Evolutionary conservation across 2,888 invertebrate genomes (phyloP), one percentile per base, ranked within the genome.

Genomic region (Clusia tigrina): DNA sequence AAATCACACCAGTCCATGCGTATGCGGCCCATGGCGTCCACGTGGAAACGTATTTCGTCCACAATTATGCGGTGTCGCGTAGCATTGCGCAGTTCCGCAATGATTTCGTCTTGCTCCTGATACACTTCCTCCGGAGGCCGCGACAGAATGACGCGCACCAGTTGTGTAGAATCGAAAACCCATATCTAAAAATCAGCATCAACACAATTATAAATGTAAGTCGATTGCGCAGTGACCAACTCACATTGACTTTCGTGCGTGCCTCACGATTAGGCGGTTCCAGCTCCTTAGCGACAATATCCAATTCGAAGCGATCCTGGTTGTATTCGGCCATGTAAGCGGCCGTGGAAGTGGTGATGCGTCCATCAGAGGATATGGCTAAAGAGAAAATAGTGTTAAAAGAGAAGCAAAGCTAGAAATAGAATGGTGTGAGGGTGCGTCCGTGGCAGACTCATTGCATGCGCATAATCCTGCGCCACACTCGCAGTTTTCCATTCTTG

Each of bases 261-360:
- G 93, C 91, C 71, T 90, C 90, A 65, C 94, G 84, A 74, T 91
- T 90, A 0, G 95, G 95, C 15, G 89, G 87, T 2, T 93, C 91
- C 2, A 88, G 85, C 80, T 96, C 95, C 65, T 91, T 90, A 0
- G 95, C 95, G 10, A 93, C 88, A 52, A 95, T 88, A 75, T 94
- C 92, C 58, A 95, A 85, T 62, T 93, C 89, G 78, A 96, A 96
- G 54, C 94, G 86, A 77, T 95, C 93, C 74, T 95, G 94, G 77
- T 93, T 93, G 81, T 95, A 95, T 78, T 95, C 94, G 0, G 93
- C 90, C 89, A 95, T 91, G 74, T 91, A 91, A 26, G 90, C 88
- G n/a, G n/a, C n/a, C n/a, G n/a, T n/a, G 0, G 93, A 91, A 0
- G 95, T 94, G 1, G 81, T 80, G 26, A 84, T 76, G 22, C 83